Base-by-base conservation (phyloP, 2,797 vertebrate species). In the Cephalopachus bancanus region DNA sequence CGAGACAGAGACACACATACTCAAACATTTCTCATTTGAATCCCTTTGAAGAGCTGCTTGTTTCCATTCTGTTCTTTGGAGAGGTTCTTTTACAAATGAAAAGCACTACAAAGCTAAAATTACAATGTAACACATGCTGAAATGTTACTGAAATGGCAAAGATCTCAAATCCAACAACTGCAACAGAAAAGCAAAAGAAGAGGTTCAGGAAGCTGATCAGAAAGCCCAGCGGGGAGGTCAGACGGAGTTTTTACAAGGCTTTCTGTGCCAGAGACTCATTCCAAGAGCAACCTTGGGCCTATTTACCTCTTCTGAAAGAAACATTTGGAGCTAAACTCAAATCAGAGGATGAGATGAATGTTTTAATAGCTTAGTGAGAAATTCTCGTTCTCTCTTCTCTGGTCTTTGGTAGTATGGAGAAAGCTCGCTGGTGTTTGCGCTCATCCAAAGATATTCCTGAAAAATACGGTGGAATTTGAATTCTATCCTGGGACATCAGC, bases 41-140 rank as follows among this genome's bases (percentile, higher is more conserved):
- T 65, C 92, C 22, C 1, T 75, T 33, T 89, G 64, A 92, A 95
- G 94, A 90, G 79, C 30, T 55, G 67, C 55, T 95, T 83, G 26
- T 95, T 57, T 72, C 92, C 83, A 44, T 89, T 90, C 28, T 95
- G 72, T 83, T 91, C 72, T 97, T 84, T 28, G 28, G 84, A 94
- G 84, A 92, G 92, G 53, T 62, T 59, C 93, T 98, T 55, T 94
- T 95, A 78, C 67, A 96, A 96, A 95, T 74, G 75, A 88, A 94
- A 94, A 97, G 96, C 95, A 64, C 64, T 49, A 72, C 55, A 97
- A 67, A 97, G 92, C 94, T 93, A 91, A 96, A 83, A 84, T 94
- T 83, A 62, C 87, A 97, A 96, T 60, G 51, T 49, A 96, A 83
- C 80, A 14, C 26, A 16, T 7, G 53, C 84, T 83, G 88, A 95